These are phyloP conservation scores for Antennarius maculatus DNA, from an alignment of 2,797 vertebrate species.

Conservation along the genomic window DNA sequence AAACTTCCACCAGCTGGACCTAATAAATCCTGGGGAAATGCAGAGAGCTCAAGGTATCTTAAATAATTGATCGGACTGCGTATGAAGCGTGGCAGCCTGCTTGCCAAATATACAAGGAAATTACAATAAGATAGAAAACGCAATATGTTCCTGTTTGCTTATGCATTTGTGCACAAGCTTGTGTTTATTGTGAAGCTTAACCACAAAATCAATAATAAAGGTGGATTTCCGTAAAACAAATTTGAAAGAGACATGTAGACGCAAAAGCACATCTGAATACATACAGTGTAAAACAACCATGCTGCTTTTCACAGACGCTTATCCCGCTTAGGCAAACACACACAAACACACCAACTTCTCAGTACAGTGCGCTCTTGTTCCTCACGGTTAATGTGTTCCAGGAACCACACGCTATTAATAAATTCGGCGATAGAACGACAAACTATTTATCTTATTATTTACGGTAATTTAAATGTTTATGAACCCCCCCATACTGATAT, in stretches of 20 bases:
- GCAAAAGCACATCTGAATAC: slow-evolving; percentile 35
- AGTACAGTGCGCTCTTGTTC: background rate
- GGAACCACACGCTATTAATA: no score
- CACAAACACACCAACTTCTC: slow-evolving; percentile 8
- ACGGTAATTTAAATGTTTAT: no score
- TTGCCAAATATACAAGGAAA: slow-evolving; percentile 72
- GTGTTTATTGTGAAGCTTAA: slow-evolving; percentile 37
- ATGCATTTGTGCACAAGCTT: slow-evolving; percentile 34
- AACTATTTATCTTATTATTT: no score
- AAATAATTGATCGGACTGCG: slow-evolving; percentile 78
- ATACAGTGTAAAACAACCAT: slow-evolving; percentile 12
- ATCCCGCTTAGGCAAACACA: background rate
- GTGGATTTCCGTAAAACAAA: slow-evolving; percentile 43
- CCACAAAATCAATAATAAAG: slow-evolving; percentile 46
- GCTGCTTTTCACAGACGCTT: background rate
- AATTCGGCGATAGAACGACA: no score
- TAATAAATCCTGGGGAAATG: slow-evolving; percentile 75
- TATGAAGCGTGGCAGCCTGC: slow-evolving; percentile 66
- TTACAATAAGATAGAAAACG: slow-evolving; percentile 66
- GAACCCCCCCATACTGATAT: background rate
- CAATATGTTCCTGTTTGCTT: slow-evolving; percentile 54
- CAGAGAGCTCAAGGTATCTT: slow-evolving; percentile 73
- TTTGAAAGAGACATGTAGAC: slow-evolving; percentile 29
- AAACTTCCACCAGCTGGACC: slow-evolving; percentile 71
- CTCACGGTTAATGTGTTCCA: no score